Evolutionary conservation across 2,113 vertebrate species (phyloP).

Genomic region (Rhineura floridana): DNA sequence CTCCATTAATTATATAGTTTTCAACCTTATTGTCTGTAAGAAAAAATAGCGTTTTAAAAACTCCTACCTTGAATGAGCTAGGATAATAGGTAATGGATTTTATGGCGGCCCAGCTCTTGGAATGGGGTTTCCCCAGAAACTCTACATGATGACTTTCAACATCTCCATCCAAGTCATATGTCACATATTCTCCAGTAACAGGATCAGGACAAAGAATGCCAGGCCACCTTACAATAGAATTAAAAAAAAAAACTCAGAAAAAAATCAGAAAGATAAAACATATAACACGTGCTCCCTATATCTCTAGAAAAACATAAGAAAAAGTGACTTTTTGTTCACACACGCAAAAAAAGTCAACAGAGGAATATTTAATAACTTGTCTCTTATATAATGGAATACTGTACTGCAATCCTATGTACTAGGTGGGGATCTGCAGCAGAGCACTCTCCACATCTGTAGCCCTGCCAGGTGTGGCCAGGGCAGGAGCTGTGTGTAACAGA

Average conservation of each 20-base stretch:
- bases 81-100: slow-evolving; percentile 55
- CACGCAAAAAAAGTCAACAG: background rate
- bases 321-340: background rate
- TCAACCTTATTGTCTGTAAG: background rate
- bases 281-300: background rate
- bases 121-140: slow-evolving; percentile 75
- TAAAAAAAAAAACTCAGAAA: slow-evolving; percentile 38
- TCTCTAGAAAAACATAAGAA: background rate
- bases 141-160: slow-evolving; percentile 73
- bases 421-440: too few relatives aligned
- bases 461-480: too few relatives aligned
- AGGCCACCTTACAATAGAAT: slow-evolving; percentile 73
- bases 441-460: too few relatives aligned
- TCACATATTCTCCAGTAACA: slow-evolving; percentile 61
- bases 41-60: background rate
- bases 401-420: background rate
- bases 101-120: slow-evolving; percentile 68
- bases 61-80: slow-evolving; percentile 64
- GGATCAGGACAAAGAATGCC: slow-evolving; percentile 73
- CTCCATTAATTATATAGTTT: background rate
- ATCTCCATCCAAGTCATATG: slow-evolving; percentile 64
- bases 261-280: background rate
- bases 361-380: background rate
- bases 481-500: too few relatives aligned
- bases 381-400: too few relatives aligned